phyloP scores from a whole-genome alignment of 1,140 invertebrate species.

The Lordiphosa mommai region DNA sequence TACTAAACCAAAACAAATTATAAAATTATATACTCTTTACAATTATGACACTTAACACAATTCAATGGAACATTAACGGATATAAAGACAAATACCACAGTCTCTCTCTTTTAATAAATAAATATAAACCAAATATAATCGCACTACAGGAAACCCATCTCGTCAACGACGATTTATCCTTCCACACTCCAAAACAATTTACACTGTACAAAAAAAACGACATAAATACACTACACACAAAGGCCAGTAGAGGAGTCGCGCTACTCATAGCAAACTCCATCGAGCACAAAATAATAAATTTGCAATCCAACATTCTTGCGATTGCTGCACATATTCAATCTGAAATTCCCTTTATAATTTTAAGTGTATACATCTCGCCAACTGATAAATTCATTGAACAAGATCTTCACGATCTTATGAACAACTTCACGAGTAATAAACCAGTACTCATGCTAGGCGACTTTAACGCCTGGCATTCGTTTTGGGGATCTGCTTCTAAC shows the following conservation, averaged over 20 bases:
- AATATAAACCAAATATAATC: conserved; percentile 1
- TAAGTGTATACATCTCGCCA: conserved; percentile 7
- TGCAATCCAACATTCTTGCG: background rate
- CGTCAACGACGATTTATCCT: background rate
- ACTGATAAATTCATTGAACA: background rate
- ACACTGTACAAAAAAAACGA: background rate
- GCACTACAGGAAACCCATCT: background rate
- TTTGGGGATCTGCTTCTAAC: conserved; percentile 7
- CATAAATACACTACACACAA: background rate
- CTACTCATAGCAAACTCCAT: background rate
- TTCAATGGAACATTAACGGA: conserved; percentile 17
- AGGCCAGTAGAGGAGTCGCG: conserved; percentile 1
- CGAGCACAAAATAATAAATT: conserved; percentile 4
- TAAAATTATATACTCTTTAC: background rate
- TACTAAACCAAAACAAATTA: background rate
- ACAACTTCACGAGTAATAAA: background rate
- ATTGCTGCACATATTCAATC: conserved; percentile 1
- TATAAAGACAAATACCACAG: conserved; percentile 7
- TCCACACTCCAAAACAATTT: background rate
- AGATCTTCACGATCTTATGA: background rate
- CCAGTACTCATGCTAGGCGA: conserved; percentile 5
- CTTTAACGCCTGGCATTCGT: conserved; percentile 8
- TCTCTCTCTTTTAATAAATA: conserved; percentile 6
- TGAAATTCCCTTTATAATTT: background rate
- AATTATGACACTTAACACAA: conserved; percentile 4